A percentile compares a stretch with the other conserved stretches of the same genome.
Conservation (phyloP, 2,797 vertebrate genomes). For the Phataginus tetradactyla region DNA sequence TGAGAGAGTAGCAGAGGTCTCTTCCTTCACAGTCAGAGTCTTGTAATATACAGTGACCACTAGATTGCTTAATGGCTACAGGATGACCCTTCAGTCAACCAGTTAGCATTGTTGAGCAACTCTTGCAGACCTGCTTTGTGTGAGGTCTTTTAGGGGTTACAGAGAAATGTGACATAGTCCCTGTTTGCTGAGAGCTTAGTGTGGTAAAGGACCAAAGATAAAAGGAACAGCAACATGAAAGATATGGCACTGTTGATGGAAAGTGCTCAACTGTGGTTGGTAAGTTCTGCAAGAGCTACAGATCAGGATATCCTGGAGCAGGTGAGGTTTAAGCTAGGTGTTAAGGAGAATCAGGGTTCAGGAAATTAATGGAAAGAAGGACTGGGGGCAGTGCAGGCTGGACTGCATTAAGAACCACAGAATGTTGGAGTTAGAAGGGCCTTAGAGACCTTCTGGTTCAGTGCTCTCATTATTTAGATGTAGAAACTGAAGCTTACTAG, state of each 20-base stretch:
- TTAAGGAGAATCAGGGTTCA: not conserved
- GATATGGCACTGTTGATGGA: accelerated
- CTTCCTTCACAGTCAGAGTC: not conserved
- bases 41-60: not conserved
- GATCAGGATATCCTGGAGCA: not conserved
- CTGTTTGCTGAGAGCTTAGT: not conserved
- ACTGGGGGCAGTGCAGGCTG: not conserved
- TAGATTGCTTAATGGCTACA: not conserved
- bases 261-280: not conserved
- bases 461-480: not conserved
- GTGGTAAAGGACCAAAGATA: not conserved
- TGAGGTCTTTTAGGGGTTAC: not conserved
- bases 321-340: not conserved
- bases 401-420: not conserved
- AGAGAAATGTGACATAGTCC: not conserved
- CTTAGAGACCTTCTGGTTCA: not conserved
- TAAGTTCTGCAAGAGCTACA: not conserved
- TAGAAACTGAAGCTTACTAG: not conserved
- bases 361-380: not conserved
- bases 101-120: not conserved
- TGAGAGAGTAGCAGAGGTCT: not conserved
- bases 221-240: not conserved
- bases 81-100: not conserved
- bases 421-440: not conserved
- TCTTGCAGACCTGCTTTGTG: not conserved